Percentiles rank a stretch among this genome's conserved stretches.
Evolutionary conservation across 2,888 invertebrate species (phyloP).

Genomic region (Adineta ricciae): DNA sequence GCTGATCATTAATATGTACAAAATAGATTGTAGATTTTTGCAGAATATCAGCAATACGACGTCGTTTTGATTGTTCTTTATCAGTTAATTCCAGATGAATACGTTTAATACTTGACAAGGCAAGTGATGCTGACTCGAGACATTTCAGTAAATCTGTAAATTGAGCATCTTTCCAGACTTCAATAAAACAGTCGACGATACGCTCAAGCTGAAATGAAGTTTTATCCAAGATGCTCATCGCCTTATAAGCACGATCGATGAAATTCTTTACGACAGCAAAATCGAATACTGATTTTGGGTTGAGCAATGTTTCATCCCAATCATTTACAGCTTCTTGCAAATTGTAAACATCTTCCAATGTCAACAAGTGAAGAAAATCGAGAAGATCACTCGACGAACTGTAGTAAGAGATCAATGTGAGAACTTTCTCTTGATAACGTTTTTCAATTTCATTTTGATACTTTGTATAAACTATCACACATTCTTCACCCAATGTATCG

Average conservation of each 20-base stretch:
- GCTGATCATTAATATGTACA: not conserved
- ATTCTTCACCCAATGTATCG: not conserved
- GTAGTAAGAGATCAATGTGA: not conserved
- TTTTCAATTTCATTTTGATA: not conserved
- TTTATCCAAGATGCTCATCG: not conserved
- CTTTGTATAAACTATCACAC: not conserved
- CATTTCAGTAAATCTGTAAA: not conserved
- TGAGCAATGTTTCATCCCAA: constrained; percentile 3
- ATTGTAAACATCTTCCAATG: not conserved
- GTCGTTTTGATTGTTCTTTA: constrained; percentile 20
- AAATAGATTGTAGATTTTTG: not conserved
- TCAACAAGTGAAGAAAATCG: not conserved
- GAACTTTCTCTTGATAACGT: not conserved
- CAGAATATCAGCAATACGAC: not conserved
- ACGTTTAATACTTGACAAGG: not conserved
- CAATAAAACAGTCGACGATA: not conserved
- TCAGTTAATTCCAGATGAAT: not conserved
- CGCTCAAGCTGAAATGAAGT: not conserved
- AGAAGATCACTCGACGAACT: not conserved
- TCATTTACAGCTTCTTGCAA: constrained; percentile 8
- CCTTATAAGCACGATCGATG: not conserved
- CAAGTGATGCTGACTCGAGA: not conserved
- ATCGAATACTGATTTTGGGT: not conserved
- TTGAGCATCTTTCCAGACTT: not conserved
- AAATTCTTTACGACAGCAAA: not conserved